phyloP scores from a whole-genome alignment of 2,888 invertebrate genomes.

The Tanytarsus gracilentus region DNA sequence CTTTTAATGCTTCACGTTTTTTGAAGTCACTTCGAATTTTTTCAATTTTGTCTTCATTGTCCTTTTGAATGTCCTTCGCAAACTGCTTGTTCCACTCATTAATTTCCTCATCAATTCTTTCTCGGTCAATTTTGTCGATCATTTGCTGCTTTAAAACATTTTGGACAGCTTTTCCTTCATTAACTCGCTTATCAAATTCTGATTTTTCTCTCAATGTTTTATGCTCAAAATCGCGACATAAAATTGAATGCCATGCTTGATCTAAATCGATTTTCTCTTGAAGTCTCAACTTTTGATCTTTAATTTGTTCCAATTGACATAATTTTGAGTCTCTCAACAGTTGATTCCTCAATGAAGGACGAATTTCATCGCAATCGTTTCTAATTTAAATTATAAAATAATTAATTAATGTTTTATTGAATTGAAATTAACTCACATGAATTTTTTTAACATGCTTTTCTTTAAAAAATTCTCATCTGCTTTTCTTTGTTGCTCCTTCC shows the following conservation, averaged over 20 bases:
- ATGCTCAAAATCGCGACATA: background rate
- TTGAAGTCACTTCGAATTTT: background rate
- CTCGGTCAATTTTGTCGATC: constrained; percentile 1
- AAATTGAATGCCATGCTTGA: background rate
- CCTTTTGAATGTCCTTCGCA: background rate
- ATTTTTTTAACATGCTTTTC: constrained; percentile 9
- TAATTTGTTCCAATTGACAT: constrained; percentile 26
- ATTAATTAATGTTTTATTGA: background rate
- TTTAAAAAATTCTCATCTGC: constrained; percentile 16
- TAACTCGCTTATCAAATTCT: background rate
- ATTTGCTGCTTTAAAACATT: constrained; percentile 11
- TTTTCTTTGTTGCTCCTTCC: constrained; percentile 7
- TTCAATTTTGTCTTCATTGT: background rate
- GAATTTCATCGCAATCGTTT: constrained; percentile 24
- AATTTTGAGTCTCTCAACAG: constrained; percentile 17
- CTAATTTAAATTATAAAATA: background rate
- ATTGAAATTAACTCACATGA: constrained; percentile 15
- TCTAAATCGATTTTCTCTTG: constrained; percentile 5
- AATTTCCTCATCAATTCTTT: constrained; percentile 11
- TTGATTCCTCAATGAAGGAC: constrained; percentile 1
- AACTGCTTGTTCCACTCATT: background rate
- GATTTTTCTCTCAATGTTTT: background rate
- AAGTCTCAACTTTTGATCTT: background rate
- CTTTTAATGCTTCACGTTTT: background rate
- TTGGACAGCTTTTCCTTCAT: background rate